phyloP scores from a whole-genome alignment of 2,797 vertebrate species.

The Chaetodon trifasciatus region DNA sequence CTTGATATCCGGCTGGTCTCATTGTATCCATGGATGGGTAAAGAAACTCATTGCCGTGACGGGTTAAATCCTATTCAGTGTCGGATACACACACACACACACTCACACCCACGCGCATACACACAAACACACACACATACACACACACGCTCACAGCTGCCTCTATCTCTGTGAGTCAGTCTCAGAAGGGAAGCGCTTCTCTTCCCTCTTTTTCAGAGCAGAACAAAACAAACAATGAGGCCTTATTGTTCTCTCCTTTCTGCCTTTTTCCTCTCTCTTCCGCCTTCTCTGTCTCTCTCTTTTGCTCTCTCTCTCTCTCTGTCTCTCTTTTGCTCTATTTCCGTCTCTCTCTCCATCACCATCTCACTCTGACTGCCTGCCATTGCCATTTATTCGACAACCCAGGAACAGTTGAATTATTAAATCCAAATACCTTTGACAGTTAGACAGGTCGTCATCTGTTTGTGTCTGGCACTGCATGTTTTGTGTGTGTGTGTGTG shows the following conservation, averaged over 20 bases:
- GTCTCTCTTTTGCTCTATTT: conserved; percentile 23
- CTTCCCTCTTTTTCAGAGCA: conserved; percentile 84
- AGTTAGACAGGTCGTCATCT: conserved; percentile 47
- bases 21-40: conserved; percentile 84
- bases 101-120: conserved; percentile 45
- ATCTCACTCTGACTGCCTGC: conserved; percentile 37
- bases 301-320: conserved; percentile 50
- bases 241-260: conserved; percentile 82
- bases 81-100: conserved; percentile 53
- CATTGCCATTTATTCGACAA: conserved; percentile 48
- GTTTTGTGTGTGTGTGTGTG: conserved; percentile 13
- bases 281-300: conserved; percentile 63
- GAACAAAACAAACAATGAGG: conserved; percentile 87
- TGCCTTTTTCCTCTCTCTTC: conserved; percentile 79
- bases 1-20: conserved; percentile 83
- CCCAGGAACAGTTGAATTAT: conserved; percentile 61
- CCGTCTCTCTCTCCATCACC: conserved; percentile 28
- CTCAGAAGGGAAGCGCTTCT: conserved; percentile 84
- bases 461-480: conserved; percentile 28
- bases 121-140: conserved; percentile 30
- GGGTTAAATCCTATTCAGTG: conserved; percentile 85
- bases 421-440: conserved; percentile 56
- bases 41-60: conserved; percentile 86
- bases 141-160: conserved; percentile 70
- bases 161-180: conserved; percentile 82